Conservation (phyloP, 2,888 invertebrate genomes). For the Boloria selene region DNA sequence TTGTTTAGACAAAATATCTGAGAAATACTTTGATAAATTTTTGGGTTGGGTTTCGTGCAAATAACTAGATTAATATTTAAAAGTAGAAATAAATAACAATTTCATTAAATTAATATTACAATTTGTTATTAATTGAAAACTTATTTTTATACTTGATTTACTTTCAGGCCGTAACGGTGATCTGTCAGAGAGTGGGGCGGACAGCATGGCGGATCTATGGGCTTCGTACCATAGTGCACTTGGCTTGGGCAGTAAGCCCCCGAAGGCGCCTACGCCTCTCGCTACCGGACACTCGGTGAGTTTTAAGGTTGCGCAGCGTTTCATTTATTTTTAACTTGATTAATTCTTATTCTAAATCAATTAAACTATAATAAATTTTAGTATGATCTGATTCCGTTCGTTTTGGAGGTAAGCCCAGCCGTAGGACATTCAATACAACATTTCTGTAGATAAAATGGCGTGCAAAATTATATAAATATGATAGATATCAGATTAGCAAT, state of each 20-base stretch:
- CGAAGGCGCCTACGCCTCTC: constrained; percentile 76
- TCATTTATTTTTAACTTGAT: constrained; percentile 47
- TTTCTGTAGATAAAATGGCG: too few relatives aligned
- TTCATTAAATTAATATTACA: too few relatives aligned
- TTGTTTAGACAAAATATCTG: too few relatives aligned
- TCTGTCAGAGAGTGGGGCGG: constrained; percentile 83
- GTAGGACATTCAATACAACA: too few relatives aligned
- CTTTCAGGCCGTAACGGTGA: constrained; percentile 83
- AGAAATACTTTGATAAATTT: too few relatives aligned
- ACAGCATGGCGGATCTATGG: constrained; percentile 92
- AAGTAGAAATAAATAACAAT: too few relatives aligned
- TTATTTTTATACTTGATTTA: constrained; percentile 1
- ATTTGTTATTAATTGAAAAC: neutral
- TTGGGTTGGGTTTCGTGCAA: too few relatives aligned
- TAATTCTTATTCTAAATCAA: neutral
- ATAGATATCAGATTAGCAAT: too few relatives aligned
- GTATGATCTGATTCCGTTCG: neutral
- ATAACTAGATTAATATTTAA: too few relatives aligned
- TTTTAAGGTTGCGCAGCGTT: constrained; percentile 81
- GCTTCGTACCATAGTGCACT: constrained; percentile 91
- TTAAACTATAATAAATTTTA: neutral
- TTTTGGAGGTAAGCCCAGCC: too few relatives aligned
- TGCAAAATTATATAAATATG: too few relatives aligned
- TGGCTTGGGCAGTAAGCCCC: constrained; percentile 84
- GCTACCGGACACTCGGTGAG: constrained; percentile 87